Base-by-base conservation (phyloP, 2,888 invertebrate genomes). In the Tachina fera region DNA sequence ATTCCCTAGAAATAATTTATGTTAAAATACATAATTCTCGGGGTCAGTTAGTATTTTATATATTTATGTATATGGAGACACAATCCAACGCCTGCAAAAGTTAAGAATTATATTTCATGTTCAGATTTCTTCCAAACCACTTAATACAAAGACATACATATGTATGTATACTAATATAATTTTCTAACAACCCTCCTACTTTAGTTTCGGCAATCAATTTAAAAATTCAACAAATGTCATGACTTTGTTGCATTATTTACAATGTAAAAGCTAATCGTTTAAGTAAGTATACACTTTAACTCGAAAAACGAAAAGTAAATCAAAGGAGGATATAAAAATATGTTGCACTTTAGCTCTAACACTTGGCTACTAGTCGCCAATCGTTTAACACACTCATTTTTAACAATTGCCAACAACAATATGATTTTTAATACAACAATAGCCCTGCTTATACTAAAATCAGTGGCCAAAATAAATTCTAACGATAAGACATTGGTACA, bases 391-490 rank as follows among this genome's bases (percentile, higher is more conserved):
- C 47, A 39, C 8, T 61, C 19, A 31, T 31, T 31, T 53, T n/a
- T 14, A 56, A 6, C 8, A 14, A 3, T 11, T 19, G 43, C 19
- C 14, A 13, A 31, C 58, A 14, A 6, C 71, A 51, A 43, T 43
- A 65, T 53, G 56, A 79, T 77, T 60, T 56, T 84, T 47, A 87
- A 51, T 68, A 77, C 51, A 10, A 86, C 81, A 31, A 80, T 83
- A 2, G 70, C 76, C 45, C 9, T 83, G 65, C 49, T 87, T 9
- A 22, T 87, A 47, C 67, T 79, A 9, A 14, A 68, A 0, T 45
- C 86, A 4, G 56, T 49, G 0, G 68, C 70, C 31, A 51, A 39
- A 45, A 22, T 65, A 11, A 3, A 16, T 19, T 8, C 60, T 13
- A 82, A 81, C 51, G 16, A 47, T 56, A 84, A 80, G 0, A 39